Percentiles rank a stretch among this genome's conserved stretches.
Conservation (phyloP, 2,888 invertebrate species). For the Bombyx huttoni region DNA sequence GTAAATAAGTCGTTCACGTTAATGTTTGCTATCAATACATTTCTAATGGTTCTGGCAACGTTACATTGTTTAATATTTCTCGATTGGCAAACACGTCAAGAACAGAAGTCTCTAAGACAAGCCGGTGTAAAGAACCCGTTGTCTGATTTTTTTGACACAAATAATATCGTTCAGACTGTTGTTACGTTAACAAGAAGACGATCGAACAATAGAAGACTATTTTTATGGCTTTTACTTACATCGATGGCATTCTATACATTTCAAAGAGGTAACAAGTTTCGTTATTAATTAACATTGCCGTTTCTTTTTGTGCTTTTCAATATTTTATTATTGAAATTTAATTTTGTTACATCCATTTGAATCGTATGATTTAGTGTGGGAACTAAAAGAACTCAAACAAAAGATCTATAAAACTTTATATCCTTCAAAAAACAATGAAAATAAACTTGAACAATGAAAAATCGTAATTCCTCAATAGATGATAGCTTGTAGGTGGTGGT, state of each 20-base stretch:
- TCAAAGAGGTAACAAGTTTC: conserved; percentile 71
- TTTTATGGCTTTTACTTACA: conserved; percentile 78
- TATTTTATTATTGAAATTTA: no score
- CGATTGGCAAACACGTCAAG: conserved; percentile 78
- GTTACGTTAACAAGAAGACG: conserved; percentile 75
- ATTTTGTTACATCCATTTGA: no score
- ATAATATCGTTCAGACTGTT: conserved; percentile 76
- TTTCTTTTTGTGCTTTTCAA: no score
- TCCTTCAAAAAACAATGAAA: no score
- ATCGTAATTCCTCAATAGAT: no score
- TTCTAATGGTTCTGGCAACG: conserved; percentile 74
- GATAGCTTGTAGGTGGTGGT: no score
- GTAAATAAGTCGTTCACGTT: conserved; percentile 76
- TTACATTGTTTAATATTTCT: conserved; percentile 76
- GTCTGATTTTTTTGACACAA: conserved; percentile 79
- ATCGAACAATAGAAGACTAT: conserved; percentile 69
- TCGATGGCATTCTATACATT: conserved; percentile 87
- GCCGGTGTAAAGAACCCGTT: conserved; percentile 72
- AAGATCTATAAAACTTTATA: no score
- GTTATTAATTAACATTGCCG: no score
- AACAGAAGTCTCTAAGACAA: conserved; percentile 74
- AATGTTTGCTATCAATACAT: conserved; percentile 82
- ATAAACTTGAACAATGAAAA: no score
- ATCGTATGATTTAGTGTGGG: no score
- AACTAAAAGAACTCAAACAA: no score